These are phyloP conservation scores for Euwallacea similis DNA, from an alignment of 1,140 invertebrate genomes.

Conservation along the genomic window DNA sequence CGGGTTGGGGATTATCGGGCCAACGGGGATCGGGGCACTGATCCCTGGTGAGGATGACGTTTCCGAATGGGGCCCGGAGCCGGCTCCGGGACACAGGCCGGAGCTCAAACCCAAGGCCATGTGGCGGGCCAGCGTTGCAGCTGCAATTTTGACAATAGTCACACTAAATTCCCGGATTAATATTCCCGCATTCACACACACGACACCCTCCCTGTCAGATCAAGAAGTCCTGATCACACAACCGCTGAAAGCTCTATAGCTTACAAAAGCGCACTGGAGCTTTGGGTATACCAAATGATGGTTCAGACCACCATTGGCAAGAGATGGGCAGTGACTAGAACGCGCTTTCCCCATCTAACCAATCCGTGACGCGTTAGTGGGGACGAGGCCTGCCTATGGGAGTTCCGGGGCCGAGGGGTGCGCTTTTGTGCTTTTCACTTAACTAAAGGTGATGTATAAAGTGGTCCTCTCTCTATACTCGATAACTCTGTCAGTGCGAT, in stretches of 20 bases:
- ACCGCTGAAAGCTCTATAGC: conserved; percentile 27
- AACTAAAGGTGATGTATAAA: conserved; percentile 53
- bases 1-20: conserved; percentile 67
- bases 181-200: conserved; percentile 13
- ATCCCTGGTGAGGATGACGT: conserved; percentile 54
- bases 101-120: conserved; percentile 55
- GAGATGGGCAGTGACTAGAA: conserved; percentile 42
- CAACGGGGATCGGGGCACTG: conserved; percentile 55
- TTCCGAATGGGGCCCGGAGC: conserved; percentile 52
- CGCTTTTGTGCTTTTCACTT: conserved; percentile 49
- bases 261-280: conserved; percentile 43
- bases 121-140: conserved; percentile 50
- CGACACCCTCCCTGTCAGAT: conserved; percentile 4
- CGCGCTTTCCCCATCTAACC: conserved; percentile 38
- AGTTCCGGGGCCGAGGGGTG: conserved; percentile 40
- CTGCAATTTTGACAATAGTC: conserved; percentile 22
- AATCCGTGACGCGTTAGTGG: conserved; percentile 41
- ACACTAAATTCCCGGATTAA: background rate
- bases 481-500: conserved; percentile 42
- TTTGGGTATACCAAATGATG: conserved; percentile 11
- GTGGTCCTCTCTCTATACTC: conserved; percentile 49
- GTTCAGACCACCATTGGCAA: conserved; percentile 39
- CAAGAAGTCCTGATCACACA: background rate
- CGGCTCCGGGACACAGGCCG: conserved; percentile 50
- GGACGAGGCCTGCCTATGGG: conserved; percentile 35